These are phyloP conservation scores for Caenorhabditis briggsae DNA, from an alignment of 1,140 invertebrate genomes.

Conservation along the genomic window DNA sequence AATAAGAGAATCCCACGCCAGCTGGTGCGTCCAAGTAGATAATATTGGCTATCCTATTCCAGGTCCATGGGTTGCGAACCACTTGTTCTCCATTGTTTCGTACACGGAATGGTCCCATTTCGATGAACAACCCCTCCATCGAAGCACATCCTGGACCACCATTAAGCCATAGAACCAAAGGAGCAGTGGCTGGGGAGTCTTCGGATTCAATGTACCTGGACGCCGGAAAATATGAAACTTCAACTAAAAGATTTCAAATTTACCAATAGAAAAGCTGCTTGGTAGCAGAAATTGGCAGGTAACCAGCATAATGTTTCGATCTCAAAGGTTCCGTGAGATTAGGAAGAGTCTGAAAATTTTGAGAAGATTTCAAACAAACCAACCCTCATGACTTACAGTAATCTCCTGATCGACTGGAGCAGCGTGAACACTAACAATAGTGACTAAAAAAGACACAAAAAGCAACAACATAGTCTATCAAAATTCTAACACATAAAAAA, in stretches of 20 bases:
- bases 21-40: constrained; percentile 81
- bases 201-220: constrained; percentile 80
- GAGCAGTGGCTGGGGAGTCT: constrained; percentile 78
- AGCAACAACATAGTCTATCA: background rate
- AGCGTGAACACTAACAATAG: background rate
- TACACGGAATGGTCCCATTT: constrained; percentile 80
- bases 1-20: constrained; percentile 81
- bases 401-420: constrained; percentile 38
- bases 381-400: background rate
- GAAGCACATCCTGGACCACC: constrained; percentile 81
- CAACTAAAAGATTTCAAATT: background rate
- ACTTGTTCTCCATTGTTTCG: constrained; percentile 76
- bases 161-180: constrained; percentile 81
- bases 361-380: background rate
- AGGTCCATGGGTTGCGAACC: constrained; percentile 79
- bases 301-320: constrained; percentile 52
- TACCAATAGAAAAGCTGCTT: constrained; percentile 53
- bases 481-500: background rate
- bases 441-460: background rate
- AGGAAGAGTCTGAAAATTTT: constrained; percentile 6
- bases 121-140: constrained; percentile 79
- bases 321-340: constrained; percentile 27
- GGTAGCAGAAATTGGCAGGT: background rate
- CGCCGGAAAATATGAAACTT: background rate
- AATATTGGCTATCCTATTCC: constrained; percentile 84